A percentile compares a stretch with the other conserved stretches of the same genome.
Evolutionary conservation across 1,140 invertebrate genomes (phyloP).

Genomic region (Nebria ingens): DNA sequence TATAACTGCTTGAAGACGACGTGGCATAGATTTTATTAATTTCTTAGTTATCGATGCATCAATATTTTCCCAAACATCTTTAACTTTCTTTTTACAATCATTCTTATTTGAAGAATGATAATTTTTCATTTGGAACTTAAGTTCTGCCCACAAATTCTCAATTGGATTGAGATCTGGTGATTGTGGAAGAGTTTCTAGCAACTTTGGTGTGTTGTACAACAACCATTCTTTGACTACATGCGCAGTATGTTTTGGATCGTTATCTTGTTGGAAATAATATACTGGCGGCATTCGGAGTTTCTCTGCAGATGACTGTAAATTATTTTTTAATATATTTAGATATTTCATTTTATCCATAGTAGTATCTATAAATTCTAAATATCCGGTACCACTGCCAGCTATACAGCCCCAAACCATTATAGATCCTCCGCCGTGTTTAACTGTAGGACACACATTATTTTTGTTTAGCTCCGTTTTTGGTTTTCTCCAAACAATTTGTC

Average conservation of each 20-base stretch:
- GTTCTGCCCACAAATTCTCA: slow-evolving; percentile 23
- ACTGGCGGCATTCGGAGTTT: slow-evolving; percentile 22
- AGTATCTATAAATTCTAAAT: slow-evolving; percentile 25
- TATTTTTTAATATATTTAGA: slow-evolving; percentile 18
- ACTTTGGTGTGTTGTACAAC: slow-evolving; percentile 13
- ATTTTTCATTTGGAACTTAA: slow-evolving; percentile 17
- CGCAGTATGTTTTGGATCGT: slow-evolving; percentile 25
- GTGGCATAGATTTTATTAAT: slow-evolving; percentile 18
- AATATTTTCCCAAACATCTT: slow-evolving; percentile 16
- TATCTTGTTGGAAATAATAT: slow-evolving; percentile 17
- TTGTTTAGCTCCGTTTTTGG: slow-evolving; percentile 8
- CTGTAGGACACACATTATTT: slow-evolving; percentile 13
- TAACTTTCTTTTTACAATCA: slow-evolving; percentile 6
- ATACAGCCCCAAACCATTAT: slow-evolving; percentile 33
- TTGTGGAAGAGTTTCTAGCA: slow-evolving; percentile 14
- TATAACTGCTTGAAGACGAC: slow-evolving; percentile 17
- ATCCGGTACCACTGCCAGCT: slow-evolving; percentile 22
- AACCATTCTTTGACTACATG: slow-evolving; percentile 20
- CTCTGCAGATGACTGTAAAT: slow-evolving; percentile 18
- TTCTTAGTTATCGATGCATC: slow-evolving; percentile 10
- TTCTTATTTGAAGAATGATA: slow-evolving; percentile 10
- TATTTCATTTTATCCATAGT: slow-evolving; percentile 27
- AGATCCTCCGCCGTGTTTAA: no score
- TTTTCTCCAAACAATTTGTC: slow-evolving; percentile 16
- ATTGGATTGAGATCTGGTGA: slow-evolving; percentile 19